phyloP scores from a whole-genome alignment of 2,888 invertebrate species.

The Sinodicranocentrus sp. region DNA sequence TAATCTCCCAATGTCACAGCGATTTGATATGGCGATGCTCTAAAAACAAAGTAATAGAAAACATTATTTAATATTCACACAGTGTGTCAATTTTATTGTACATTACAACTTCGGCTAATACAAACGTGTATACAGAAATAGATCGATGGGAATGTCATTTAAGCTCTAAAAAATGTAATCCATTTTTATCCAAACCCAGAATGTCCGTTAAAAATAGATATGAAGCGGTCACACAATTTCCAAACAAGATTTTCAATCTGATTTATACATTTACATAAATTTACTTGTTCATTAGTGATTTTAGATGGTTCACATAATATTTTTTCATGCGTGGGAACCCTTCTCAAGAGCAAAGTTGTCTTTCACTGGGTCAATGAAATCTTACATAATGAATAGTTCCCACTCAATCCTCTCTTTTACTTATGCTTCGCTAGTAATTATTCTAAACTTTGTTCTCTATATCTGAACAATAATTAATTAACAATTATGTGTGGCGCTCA shows the following conservation, averaged over 20 bases:
- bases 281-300: background rate
- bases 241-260: background rate
- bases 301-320: background rate
- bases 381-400: conserved; percentile 17
- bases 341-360: conserved; percentile 11
- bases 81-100: too few relatives aligned
- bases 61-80: conserved; percentile 12
- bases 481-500: background rate
- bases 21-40: conserved; percentile 93
- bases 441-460: background rate
- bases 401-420: background rate
- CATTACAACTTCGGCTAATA: too few relatives aligned
- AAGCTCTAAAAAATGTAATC: too few relatives aligned
- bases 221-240: too few relatives aligned
- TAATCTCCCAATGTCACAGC: conserved; percentile 95
- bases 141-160: too few relatives aligned
- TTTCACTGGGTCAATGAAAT: conserved; percentile 40
- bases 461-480: background rate
- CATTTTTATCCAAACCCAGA: too few relatives aligned
- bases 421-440: conserved; percentile 6
- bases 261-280: background rate
- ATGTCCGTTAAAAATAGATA: too few relatives aligned
- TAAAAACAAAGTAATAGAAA: conserved; percentile 77
- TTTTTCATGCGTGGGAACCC: conserved; percentile 16
- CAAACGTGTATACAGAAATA: too few relatives aligned